Conservation (phyloP, 2,113 vertebrate genomes). For the Planiliza haematocheilus region DNA sequence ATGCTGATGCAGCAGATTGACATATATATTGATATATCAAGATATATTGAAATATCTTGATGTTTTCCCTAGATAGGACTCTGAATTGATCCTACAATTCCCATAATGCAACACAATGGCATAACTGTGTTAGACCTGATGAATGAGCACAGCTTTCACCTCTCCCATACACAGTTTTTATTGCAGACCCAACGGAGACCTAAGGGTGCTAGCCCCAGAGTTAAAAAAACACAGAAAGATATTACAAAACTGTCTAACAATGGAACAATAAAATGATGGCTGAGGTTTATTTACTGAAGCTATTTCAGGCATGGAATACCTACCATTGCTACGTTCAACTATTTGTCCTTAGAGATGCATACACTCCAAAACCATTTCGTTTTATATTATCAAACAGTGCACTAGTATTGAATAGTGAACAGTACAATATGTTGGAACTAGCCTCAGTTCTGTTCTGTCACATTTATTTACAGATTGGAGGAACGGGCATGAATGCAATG, state of each 20-base stretch:
- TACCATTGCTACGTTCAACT: no score
- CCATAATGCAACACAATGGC: background rate
- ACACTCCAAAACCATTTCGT: no score
- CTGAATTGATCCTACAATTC: background rate
- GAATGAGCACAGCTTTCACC: background rate
- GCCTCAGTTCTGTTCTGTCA: no score
- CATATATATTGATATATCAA: no score
- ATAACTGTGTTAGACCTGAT: conserved; percentile 20
- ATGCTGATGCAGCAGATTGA: background rate
- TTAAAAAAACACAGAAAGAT: no score
- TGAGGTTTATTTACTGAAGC: background rate
- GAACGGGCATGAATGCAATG: no score
- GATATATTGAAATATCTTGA: background rate
- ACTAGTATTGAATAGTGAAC: no score
- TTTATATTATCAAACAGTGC: no score
- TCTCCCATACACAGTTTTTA: conserved; percentile 9
- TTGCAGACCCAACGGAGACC: conserved; percentile 13
- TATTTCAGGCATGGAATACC: no score
- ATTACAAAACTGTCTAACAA: background rate
- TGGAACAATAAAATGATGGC: conserved; percentile 5
- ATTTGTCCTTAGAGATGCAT: no score
- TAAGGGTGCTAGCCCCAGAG: background rate
- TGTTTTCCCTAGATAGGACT: background rate
- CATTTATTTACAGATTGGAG: no score
- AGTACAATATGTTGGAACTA: no score